A percentile compares a stretch with the other conserved stretches of the same genome.
phyloP scores from a whole-genome alignment of 2,797 vertebrate species.

The Chiroxiphia lanceolata region DNA sequence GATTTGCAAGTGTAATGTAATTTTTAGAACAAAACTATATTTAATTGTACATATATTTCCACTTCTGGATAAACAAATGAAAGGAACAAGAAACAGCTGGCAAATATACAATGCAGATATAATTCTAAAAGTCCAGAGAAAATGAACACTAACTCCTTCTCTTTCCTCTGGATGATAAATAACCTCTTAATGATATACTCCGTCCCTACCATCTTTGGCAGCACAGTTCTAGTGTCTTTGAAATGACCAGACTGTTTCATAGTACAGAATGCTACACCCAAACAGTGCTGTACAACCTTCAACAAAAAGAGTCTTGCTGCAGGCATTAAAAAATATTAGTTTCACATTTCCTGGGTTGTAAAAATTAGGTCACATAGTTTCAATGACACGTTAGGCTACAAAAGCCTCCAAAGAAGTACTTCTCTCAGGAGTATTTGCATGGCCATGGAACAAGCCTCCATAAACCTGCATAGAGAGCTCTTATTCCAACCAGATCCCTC shows the following conservation, averaged over 20 bases:
- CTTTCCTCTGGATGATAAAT: neutral
- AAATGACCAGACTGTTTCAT: neutral
- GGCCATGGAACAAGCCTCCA: neutral
- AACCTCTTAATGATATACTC: neutral
- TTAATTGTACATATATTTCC: neutral
- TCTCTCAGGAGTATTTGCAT: neutral
- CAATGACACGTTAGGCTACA: neutral
- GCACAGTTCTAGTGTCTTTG: neutral
- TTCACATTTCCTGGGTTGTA: neutral
- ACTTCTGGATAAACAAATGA: neutral
- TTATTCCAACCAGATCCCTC: neutral
- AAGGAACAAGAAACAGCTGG: neutral
- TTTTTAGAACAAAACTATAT: neutral
- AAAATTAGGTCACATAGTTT: neutral
- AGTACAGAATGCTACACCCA: neutral
- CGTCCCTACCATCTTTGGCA: neutral
- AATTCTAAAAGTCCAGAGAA: neutral
- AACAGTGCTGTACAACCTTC: neutral
- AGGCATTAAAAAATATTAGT: neutral
- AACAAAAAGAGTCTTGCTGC: neutral
- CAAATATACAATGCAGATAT: neutral
- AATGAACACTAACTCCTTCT: neutral
- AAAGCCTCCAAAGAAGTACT: neutral
- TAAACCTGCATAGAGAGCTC: neutral
- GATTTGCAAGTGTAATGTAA: neutral